Base-by-base conservation (phyloP, 2,797 vertebrate genomes). In the Cyclopterus lumpus region DNA sequence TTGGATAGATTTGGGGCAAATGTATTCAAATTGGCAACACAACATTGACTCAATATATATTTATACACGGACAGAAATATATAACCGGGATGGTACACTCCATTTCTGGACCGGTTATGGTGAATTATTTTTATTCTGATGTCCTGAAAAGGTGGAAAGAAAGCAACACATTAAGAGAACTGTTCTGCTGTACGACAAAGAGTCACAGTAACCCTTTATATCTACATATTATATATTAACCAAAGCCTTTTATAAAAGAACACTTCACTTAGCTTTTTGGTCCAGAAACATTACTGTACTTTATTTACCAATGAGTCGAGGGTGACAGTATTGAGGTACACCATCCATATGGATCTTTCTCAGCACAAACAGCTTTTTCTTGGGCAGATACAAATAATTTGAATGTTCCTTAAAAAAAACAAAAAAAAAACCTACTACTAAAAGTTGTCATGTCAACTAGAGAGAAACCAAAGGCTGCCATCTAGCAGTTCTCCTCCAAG, bases 201-300 rank as follows among this genome's bases (percentile, higher is more conserved):
- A 49, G 59, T 61, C 26, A 68, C 59, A 60, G 75, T 51, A 61
- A 71, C 32, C 6, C 3, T 67, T 74, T 61, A 78, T 65, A 84
- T 71, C 38, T 44, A 77, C 46, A 73, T 42, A 60, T 65, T 48
- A 67, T 78, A 82, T 53, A 77, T 71, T 59, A 76, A 75, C 63
- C 44, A 84, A 81, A 72, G 26, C 48, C 18, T 44, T 53, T 77
- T 55, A 77, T 77, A 77, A 73, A 89, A 74, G 63, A 83, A 89
- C 69, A 83, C 71, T 79, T 78, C 48, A 84, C 72, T 80, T 77
- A 77, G 51, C 64, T 85, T 93, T 90, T 92, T 94, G 93, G 91
- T 92, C 91, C 92, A 89, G 81, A 86, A 81, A 88, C 73, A 86
- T 82, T 58, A 72, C 64, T 73, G 71, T 84, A 86, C 69, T 87